These are phyloP conservation scores for Acanthisitta chloris DNA, from an alignment of 2,113 vertebrate species.

Conservation along the genomic window DNA sequence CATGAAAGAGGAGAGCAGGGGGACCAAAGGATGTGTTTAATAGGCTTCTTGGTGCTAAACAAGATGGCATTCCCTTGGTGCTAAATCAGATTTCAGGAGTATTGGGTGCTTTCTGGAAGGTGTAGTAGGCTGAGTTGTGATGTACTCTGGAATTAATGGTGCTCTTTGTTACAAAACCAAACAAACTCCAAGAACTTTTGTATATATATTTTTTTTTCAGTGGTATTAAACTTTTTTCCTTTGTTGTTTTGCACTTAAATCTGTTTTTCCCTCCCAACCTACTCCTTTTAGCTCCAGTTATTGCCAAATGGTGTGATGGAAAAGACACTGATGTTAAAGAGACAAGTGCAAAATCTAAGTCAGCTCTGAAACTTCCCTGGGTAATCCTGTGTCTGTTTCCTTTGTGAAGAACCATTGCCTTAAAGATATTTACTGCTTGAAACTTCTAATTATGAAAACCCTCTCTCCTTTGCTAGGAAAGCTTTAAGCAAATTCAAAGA, in stretches of 20 bases:
- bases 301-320: neutral
- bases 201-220: constrained; percentile 13
- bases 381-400: neutral
- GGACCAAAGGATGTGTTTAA: neutral
- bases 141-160: constrained; percentile 65
- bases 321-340: neutral
- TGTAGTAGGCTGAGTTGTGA: neutral
- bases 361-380: neutral
- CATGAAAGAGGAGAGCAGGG: neutral
- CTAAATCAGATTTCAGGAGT: constrained; percentile 50
- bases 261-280: neutral
- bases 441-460: neutral
- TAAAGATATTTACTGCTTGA: neutral
- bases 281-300: neutral
- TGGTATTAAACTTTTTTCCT: constrained; percentile 63
- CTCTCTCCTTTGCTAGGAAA: neutral
- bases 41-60: constrained; percentile 63
- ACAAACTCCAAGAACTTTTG: constrained; percentile 34
- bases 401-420: neutral
- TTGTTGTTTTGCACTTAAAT: constrained; percentile 61
- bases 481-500: neutral
- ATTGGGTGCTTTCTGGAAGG: constrained; percentile 38
- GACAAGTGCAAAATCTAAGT: neutral
- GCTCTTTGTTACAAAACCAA: constrained; percentile 50
- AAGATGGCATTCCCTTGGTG: constrained; percentile 46